Percentiles rank a stretch among this genome's conserved stretches.
Conservation (phyloP, 2,113 vertebrate species). For the Mormyrus iriodes region DNA sequence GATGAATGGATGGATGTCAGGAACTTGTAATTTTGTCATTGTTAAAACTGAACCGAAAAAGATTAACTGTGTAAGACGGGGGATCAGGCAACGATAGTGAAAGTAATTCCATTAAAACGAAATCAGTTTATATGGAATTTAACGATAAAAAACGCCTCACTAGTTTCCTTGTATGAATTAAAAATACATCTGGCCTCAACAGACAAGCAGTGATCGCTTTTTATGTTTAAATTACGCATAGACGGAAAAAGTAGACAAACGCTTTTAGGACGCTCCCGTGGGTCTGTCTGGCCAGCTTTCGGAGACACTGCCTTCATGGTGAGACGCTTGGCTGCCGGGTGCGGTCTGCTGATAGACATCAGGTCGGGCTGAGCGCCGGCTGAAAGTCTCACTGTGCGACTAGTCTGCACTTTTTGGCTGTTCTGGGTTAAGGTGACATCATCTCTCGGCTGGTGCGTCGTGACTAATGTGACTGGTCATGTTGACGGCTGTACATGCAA, state of each 20-base stretch:
- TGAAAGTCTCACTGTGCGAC: background rate
- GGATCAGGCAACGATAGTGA: background rate
- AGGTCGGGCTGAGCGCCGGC: background rate
- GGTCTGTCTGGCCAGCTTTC: background rate
- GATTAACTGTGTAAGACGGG: background rate
- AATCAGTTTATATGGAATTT: background rate
- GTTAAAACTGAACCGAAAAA: background rate
- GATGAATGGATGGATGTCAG: background rate
- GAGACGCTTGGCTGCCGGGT: background rate
- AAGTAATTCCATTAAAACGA: background rate
- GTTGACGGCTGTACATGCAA: background rate
- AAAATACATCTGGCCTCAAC: background rate
- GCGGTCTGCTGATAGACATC: background rate
- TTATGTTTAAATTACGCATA: background rate
- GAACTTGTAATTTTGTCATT: background rate
- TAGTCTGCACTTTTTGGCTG: background rate
- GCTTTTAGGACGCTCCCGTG: background rate
- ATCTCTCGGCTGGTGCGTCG: background rate
- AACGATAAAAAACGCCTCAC: background rate
- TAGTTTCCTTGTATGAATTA: background rate
- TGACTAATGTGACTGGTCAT: background rate
- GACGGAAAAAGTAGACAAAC: background rate
- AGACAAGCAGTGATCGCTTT: background rate
- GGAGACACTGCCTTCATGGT: background rate
- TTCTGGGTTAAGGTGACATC: background rate